Percentiles rank a stretch among this genome's conserved stretches.
These are phyloP conservation scores for Sebastes cheni DNA, from an alignment of 2,797 vertebrate genomes.

Conservation along the genomic window DNA sequence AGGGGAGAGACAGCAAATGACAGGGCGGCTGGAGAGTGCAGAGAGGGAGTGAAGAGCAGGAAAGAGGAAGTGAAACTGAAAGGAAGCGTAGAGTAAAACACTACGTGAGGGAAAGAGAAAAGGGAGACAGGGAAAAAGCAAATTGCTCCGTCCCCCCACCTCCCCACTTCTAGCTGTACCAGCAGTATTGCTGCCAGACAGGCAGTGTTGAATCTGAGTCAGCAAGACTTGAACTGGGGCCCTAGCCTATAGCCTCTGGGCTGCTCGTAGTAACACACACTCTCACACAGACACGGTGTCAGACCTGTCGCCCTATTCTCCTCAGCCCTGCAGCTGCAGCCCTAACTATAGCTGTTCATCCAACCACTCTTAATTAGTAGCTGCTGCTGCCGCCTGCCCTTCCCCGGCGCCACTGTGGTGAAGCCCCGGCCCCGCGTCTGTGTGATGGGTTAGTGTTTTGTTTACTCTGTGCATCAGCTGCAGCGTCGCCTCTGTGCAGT, in stretches of 20 bases:
- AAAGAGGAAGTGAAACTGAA: slow-evolving; percentile 46
- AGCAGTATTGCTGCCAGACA: slow-evolving; percentile 64
- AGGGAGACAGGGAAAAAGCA: slow-evolving; percentile 33
- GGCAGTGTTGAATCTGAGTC: slow-evolving; percentile 71
- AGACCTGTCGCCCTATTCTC: slow-evolving; percentile 74
- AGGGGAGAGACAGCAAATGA: slow-evolving; percentile 23
- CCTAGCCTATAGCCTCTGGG: slow-evolving; percentile 60
- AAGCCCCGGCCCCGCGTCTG: slow-evolving; percentile 70
- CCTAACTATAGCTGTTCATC: slow-evolving; percentile 73
- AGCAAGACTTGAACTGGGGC: slow-evolving; percentile 70
- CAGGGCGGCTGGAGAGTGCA: slow-evolving; percentile 22
- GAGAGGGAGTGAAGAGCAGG: slow-evolving; percentile 5
- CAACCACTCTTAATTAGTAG: slow-evolving; percentile 79
- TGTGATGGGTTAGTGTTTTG: slow-evolving; percentile 12
- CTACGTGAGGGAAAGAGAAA: background rate
- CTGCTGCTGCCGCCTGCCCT: slow-evolving; percentile 70
- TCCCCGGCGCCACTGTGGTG: slow-evolving; percentile 75
- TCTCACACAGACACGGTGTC: slow-evolving; percentile 55
- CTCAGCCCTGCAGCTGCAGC: slow-evolving; percentile 67
- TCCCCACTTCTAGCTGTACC: slow-evolving; percentile 42
- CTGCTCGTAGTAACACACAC: slow-evolving; percentile 33
- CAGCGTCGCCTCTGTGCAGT: background rate
- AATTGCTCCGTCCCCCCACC: slow-evolving; percentile 40
- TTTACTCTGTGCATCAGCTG: slow-evolving; percentile 48
- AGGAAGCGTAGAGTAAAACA: slow-evolving; percentile 12